phyloP scores from a whole-genome alignment of 2,888 invertebrate species.

The Mythimna albipuncta region DNA sequence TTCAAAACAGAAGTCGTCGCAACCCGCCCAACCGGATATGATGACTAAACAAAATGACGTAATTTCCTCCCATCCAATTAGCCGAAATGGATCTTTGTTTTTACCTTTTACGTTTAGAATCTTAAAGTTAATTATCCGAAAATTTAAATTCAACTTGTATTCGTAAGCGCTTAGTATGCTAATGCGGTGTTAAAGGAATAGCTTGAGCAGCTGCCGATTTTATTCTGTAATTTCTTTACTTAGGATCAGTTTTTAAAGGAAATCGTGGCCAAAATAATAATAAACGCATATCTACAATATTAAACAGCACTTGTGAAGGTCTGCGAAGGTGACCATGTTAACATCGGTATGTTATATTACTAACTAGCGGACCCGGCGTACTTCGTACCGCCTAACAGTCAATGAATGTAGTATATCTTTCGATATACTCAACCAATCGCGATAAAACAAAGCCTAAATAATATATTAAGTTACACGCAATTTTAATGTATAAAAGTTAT shows the following conservation, averaged over 20 bases:
- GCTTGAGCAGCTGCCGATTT: neutral
- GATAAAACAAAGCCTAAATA: too few relatives aligned
- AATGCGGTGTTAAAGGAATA: constrained; percentile 3
- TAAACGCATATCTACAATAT: too few relatives aligned
- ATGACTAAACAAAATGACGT: constrained; percentile 53
- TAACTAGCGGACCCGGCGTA: too few relatives aligned
- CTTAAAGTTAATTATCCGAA: constrained; percentile 45
- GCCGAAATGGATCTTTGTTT: constrained; percentile 56
- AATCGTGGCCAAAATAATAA: neutral
- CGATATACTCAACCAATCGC: too few relatives aligned
- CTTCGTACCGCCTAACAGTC: too few relatives aligned
- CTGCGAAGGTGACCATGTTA: too few relatives aligned
- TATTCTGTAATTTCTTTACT: neutral
- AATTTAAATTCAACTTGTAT: constrained; percentile 44
- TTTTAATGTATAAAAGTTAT: too few relatives aligned
- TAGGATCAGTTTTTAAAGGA: neutral
- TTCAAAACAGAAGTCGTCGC: constrained; percentile 22
- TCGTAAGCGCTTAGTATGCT: constrained; percentile 26
- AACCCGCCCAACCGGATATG: constrained; percentile 41
- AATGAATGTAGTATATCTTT: too few relatives aligned
- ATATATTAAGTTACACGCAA: too few relatives aligned
- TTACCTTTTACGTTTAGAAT: constrained; percentile 42
- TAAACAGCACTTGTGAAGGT: too few relatives aligned
- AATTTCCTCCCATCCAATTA: constrained; percentile 59
- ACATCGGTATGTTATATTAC: too few relatives aligned